Conservation (phyloP, 2,888 invertebrate species). For the Ophion costatus region DNA sequence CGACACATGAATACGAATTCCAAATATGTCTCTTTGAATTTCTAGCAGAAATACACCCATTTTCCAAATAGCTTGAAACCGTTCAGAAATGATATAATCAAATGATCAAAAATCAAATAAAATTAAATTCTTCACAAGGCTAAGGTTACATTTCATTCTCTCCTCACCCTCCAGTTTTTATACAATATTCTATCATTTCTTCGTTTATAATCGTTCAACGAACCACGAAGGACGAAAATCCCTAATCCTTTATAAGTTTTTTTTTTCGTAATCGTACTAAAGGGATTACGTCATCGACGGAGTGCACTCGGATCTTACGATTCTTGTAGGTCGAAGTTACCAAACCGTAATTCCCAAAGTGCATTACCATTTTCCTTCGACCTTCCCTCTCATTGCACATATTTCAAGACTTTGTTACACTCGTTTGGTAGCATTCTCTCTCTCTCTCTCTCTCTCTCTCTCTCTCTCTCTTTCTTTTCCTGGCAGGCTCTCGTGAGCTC, state of each 20-base stretch:
- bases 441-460: background rate
- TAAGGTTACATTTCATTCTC: no score
- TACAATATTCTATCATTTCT: background rate
- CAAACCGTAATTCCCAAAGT: conserved; percentile 26
- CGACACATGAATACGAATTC: no score
- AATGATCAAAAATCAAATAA: no score
- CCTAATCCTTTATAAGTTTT: conserved; percentile 3
- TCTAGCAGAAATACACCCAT: no score
- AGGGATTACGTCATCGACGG: conserved; percentile 10
- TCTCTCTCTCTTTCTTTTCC: background rate
- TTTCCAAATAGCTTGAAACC: no score
- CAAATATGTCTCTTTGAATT: no score
- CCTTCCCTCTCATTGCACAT: conserved; percentile 16
- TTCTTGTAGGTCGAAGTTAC: conserved; percentile 12
- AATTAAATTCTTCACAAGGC: no score
- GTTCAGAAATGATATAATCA: no score
- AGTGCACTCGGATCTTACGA: conserved; percentile 7
- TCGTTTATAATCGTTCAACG: background rate
- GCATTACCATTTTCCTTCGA: conserved; percentile 23
- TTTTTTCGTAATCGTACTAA: conserved; percentile 9
- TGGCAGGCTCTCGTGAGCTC: conserved; percentile 17
- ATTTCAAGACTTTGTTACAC: conserved; percentile 9
- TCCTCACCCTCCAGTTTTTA: no score
- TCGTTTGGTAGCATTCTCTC: background rate
- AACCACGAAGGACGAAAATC: background rate